Conservation (phyloP, 2,797 vertebrate species). For the Tokudaia tokunoshimensis region DNA sequence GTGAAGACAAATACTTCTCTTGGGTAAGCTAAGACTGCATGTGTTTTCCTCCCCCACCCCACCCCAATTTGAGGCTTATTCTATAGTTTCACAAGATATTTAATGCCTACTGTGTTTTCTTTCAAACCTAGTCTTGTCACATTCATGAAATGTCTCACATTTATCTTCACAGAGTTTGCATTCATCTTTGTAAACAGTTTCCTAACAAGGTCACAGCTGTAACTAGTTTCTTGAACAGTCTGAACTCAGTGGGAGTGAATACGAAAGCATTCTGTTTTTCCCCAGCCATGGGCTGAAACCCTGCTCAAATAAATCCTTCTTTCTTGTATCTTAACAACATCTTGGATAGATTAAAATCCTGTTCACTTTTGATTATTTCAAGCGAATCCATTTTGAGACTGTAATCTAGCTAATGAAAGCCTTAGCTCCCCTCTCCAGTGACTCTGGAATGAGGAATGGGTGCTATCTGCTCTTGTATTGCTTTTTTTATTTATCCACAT, state of each 20-base stretch:
- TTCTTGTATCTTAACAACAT: constrained; percentile 39
- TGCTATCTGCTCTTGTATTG: background rate
- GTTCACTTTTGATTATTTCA: constrained; percentile 46
- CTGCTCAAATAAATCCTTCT: background rate
- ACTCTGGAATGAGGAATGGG: background rate
- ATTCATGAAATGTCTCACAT: background rate
- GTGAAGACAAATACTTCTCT: constrained; percentile 9
- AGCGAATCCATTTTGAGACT: background rate
- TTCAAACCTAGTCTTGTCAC: constrained; percentile 12
- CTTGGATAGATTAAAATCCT: constrained; percentile 59
- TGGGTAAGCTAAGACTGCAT: background rate
- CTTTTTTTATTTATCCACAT: background rate
- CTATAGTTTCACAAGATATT: background rate
- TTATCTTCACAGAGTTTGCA: constrained; percentile 21
- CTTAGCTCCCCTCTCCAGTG: background rate
- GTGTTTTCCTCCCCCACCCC: background rate
- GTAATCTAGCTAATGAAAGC: constrained; percentile 27
- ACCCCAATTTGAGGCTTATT: background rate
- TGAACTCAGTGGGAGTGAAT: constrained; percentile 54
- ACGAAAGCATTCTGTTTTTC: constrained; percentile 48
- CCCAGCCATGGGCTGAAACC: background rate
- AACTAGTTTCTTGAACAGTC: constrained; percentile 50
- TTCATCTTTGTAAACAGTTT: constrained; percentile 28
- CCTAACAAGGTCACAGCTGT: constrained; percentile 59
- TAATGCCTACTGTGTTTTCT: background rate